Evolutionary conservation across 2,888 invertebrate species (phyloP).

Genomic region (Tyria jacobaeae): DNA sequence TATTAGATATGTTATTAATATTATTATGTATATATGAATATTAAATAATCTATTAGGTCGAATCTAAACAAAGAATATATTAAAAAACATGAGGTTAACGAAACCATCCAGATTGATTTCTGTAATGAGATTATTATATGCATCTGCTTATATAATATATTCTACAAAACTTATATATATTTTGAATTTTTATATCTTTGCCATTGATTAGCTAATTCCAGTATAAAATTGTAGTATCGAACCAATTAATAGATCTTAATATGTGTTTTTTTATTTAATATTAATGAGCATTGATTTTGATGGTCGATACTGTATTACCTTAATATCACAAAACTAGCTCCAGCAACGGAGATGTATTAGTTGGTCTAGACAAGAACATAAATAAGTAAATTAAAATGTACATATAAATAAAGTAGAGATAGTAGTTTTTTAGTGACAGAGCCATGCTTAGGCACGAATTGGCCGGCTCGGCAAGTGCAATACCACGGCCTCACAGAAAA

Average conservation of each 20-base stretch:
- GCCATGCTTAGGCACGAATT: no score
- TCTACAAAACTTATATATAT: constrained; percentile 5
- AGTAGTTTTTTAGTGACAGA: no score
- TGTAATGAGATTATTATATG: constrained; percentile 10
- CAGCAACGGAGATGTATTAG: no score
- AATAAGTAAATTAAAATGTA: no score
- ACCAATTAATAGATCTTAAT: constrained; percentile 1
- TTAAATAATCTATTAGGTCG: constrained; percentile 14
- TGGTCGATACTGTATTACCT: neutral
- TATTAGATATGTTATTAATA: constrained; percentile 27
- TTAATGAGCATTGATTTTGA: neutral
- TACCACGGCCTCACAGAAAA: no score
- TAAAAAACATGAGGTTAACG: constrained; percentile 8
- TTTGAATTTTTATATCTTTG: constrained; percentile 8
- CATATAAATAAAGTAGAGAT: no score
- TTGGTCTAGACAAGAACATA: no score
- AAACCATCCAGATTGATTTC: constrained; percentile 22
- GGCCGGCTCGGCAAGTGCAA: no score
- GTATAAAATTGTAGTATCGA: constrained; percentile 2
- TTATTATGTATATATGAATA: constrained; percentile 14
- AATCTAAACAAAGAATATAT: constrained; percentile 24
- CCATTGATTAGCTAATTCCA: constrained; percentile 6
- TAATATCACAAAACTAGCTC: neutral
- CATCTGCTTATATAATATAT: constrained; percentile 1
- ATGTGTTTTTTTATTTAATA: neutral